phyloP scores from a whole-genome alignment of 30 jellyfish, hydroid and myxozoan genomes.

The Chrysaora quinquecirrha region DNA sequence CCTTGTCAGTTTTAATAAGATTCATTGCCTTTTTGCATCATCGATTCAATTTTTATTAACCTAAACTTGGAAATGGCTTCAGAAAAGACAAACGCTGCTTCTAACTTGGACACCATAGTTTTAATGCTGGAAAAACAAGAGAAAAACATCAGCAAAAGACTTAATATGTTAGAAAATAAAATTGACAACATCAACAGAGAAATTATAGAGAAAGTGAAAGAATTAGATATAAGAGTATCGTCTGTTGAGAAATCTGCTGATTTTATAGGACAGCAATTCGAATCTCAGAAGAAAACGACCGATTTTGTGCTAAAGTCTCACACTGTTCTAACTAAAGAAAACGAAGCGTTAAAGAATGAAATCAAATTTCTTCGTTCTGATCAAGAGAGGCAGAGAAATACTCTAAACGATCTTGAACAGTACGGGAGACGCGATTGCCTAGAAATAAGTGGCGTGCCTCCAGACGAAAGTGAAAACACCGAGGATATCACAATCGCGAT shows the following conservation, averaged over 20 bases:
- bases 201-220: neutral
- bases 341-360: neutral
- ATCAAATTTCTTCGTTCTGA: neutral
- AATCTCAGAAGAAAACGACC: constrained; percentile 1
- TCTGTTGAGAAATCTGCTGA: neutral
- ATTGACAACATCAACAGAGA: neutral
- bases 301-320: neutral
- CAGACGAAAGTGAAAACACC: constrained; percentile 1
- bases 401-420: constrained; percentile 22
- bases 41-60: too few relatives aligned
- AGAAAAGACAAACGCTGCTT: neutral
- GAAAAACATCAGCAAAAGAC: neutral
- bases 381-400: neutral
- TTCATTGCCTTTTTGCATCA: neutral
- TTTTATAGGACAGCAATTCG: neutral
- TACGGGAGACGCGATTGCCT: constrained; percentile 22
- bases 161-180: neutral
- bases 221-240: neutral
- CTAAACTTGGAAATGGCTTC: too few relatives aligned
- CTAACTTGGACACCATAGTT: too few relatives aligned
- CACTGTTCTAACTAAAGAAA: neutral
- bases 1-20: too few relatives aligned
- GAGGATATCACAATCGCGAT: constrained; percentile 11
- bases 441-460: constrained; percentile 38
- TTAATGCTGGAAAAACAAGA: neutral